Percentiles rank a stretch among this genome's conserved stretches.
Conservation (phyloP, 2,797 vertebrate genomes). For the Sternotherus odoratus region DNA sequence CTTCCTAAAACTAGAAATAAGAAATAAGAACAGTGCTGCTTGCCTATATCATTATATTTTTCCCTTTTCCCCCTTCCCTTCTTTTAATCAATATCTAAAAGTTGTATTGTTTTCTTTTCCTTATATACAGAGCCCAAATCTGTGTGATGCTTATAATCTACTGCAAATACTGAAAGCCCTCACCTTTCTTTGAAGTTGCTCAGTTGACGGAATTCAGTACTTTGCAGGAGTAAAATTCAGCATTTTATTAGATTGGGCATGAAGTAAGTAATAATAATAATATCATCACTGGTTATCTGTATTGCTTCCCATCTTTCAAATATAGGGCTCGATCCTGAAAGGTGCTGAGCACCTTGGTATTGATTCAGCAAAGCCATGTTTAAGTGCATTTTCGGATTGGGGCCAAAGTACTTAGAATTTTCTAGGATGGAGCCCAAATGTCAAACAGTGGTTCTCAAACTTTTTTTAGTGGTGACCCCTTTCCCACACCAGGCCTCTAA, state of each 20-base stretch:
- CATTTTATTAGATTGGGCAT: constrained; percentile 34
- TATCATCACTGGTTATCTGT: not conserved
- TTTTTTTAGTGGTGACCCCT: too few species aligned
- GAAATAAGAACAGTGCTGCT: not conserved
- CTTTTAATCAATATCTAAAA: constrained; percentile 1
- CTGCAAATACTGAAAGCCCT: constrained; percentile 3
- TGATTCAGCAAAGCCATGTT: constrained; percentile 40
- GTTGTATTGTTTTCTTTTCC: not conserved
- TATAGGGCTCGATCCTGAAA: constrained; percentile 51
- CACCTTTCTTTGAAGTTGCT: not conserved
- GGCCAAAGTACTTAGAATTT: constrained; percentile 42
- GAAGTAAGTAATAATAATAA: constrained; percentile 40
- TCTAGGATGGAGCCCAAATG: constrained; percentile 25
- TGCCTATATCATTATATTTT: not conserved
- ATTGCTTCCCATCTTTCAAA: constrained; percentile 14
- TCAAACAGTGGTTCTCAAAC: too few species aligned
- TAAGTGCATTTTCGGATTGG: constrained; percentile 45
- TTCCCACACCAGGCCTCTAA: too few species aligned
- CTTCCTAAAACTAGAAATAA: constrained; percentile 1
- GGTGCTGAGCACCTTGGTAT: constrained; percentile 51
- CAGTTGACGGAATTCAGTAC: not conserved
- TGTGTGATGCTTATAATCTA: not conserved
- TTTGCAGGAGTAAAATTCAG: constrained; percentile 6
- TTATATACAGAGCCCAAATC: not conserved
- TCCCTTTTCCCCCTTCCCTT: not conserved